phyloP scores from a whole-genome alignment of 1,140 invertebrate genomes.

The Psix sp. region DNA sequence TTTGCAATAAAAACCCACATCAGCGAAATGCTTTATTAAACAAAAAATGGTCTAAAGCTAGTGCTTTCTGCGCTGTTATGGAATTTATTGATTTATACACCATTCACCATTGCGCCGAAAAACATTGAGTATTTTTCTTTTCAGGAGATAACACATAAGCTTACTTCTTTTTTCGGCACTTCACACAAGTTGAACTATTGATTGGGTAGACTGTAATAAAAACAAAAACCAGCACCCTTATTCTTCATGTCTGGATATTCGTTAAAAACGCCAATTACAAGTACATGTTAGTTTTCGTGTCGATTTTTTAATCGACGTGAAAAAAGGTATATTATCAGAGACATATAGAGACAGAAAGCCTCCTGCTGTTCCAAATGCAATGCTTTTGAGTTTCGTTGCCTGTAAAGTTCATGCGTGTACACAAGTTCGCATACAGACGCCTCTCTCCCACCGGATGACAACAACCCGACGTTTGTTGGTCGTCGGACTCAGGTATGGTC shows the following conservation, averaged over 20 bases:
- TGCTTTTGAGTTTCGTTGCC: conserved; percentile 24
- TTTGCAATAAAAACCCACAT: no score
- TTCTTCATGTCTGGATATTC: conserved; percentile 8
- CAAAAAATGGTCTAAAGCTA: no score
- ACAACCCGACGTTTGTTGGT: conserved; percentile 65
- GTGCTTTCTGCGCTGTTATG: no score
- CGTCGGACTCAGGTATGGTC: conserved; percentile 68
- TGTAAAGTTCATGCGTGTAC: conserved; percentile 31
- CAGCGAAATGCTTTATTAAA: no score
- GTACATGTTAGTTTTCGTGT: conserved; percentile 9
- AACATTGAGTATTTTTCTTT: no score
- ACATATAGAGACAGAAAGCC: conserved; percentile 35
- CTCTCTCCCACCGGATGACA: conserved; percentile 56
- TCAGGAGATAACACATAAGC: no score
- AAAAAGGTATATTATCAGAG: conserved; percentile 38
- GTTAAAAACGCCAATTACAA: conserved; percentile 19
- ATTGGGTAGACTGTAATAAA: conserved; percentile 7
- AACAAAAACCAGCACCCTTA: conserved; percentile 7
- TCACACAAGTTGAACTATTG: no score
- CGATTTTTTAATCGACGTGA: conserved; percentile 15
- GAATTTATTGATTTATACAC: no score
- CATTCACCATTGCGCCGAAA: no score
- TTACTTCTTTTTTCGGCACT: no score
- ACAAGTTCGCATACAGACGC: conserved; percentile 21
- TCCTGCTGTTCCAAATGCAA: conserved; percentile 43